These are phyloP conservation scores for Lamellibrachia columna DNA, from an alignment of 2,888 invertebrate genomes.

Conservation along the genomic window DNA sequence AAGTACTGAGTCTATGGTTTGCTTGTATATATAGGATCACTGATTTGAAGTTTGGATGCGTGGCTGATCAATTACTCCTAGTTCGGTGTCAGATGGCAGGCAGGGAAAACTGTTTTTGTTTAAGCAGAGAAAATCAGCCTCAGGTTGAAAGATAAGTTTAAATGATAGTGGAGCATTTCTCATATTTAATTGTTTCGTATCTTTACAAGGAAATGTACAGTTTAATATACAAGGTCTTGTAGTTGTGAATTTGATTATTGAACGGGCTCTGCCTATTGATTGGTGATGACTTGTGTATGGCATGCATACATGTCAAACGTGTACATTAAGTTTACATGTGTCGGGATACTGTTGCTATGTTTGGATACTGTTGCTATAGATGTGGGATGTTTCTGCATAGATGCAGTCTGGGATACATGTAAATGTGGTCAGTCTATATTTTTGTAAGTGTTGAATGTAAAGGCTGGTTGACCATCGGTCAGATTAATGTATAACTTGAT, in stretches of 20 bases:
- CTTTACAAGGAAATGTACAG: not conserved
- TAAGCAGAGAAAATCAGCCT: not conserved
- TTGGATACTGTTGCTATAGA: not conserved
- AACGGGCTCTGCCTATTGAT: not conserved
- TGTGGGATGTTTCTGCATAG: not conserved
- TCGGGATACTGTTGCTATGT: not conserved
- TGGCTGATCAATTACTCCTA: not conserved
- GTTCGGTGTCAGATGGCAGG: not conserved
- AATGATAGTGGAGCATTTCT: conserved; percentile 1
- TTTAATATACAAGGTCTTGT: not conserved
- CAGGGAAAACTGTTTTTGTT: not conserved
- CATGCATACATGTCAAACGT: not conserved
- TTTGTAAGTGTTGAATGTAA: not conserved
- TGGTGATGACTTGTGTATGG: not conserved
- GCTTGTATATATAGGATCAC: not conserved
- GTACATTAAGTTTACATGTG: not conserved
- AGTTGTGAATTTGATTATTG: not conserved
- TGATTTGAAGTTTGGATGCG: not conserved
- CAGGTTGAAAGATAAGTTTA: not conserved
- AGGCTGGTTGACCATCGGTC: not conserved
- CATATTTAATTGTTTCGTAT: conserved; percentile 5
- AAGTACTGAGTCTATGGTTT: conserved; percentile 53
- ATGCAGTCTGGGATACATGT: not conserved
- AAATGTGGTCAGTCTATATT: not conserved
- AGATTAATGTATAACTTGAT: not conserved